Percentiles rank a stretch among this genome's conserved stretches.
phyloP scores from a whole-genome alignment of 2,113 vertebrate species.

The Rhinopomastus cyanomelas region DNA sequence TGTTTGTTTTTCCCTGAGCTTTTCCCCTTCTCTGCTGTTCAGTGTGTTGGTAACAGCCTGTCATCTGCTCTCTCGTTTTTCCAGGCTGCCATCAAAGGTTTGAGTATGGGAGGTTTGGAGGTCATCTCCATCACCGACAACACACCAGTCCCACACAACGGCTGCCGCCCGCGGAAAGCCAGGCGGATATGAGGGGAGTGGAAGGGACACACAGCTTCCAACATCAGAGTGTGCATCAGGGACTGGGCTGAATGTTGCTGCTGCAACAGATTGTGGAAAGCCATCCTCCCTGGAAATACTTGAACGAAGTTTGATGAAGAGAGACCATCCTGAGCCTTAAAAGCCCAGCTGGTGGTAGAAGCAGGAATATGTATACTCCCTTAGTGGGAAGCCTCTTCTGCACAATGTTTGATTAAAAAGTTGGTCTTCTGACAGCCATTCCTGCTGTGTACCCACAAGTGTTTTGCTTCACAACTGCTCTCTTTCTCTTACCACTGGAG shows the following conservation, averaged over 20 bases:
- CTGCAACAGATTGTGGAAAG: neutral
- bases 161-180: conserved; percentile 92
- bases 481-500: neutral
- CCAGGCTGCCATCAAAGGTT: conserved; percentile 92
- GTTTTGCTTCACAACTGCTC: neutral
- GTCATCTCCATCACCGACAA: conserved; percentile 96
- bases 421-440: neutral
- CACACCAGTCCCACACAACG: conserved; percentile 94
- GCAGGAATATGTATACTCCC: neutral
- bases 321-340: neutral
- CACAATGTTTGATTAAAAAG: conserved; percentile 58
- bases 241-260: neutral
- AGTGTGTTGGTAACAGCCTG: fast-evolving
- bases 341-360: neutral
- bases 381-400: conserved; percentile 20
- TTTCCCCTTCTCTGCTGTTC: neutral
- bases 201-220: neutral
- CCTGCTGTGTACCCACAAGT: conserved; percentile 21
- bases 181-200: conserved; percentile 76
- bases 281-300: neutral
- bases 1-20: neutral
- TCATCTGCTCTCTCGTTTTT: neutral
- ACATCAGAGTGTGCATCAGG: neutral
- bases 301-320: neutral
- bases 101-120: conserved; percentile 91